Conservation (phyloP, 2,113 vertebrate species). For the Bombycilla garrulus region DNA sequence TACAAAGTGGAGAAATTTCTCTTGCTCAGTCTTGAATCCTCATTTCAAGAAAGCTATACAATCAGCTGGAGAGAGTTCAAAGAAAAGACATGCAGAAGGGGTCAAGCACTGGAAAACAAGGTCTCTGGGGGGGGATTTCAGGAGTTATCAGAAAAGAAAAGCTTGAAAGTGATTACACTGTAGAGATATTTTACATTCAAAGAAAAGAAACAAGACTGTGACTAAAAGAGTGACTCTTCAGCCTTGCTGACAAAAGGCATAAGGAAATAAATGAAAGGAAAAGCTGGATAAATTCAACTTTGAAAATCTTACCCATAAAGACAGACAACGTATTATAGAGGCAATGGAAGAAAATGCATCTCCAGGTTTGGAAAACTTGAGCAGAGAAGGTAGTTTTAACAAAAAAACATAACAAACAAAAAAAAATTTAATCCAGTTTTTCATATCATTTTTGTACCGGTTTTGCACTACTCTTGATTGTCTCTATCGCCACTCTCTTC, state of each 20-base stretch:
- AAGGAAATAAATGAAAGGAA: background rate
- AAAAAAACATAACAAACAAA: background rate
- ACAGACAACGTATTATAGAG: background rate
- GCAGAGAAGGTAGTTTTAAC: background rate
- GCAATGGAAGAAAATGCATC: background rate
- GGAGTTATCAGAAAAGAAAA: background rate
- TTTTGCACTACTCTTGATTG: background rate
- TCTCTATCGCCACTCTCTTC: background rate
- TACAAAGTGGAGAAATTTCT: background rate
- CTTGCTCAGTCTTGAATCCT: background rate
- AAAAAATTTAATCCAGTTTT: background rate
- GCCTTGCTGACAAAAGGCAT: background rate
- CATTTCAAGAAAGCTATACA: background rate
- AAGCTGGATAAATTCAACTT: background rate
- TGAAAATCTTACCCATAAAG: background rate
- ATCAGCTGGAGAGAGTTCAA: background rate
- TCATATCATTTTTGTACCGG: background rate
- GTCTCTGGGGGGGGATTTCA: background rate
- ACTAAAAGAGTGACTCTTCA: background rate
- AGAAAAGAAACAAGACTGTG: background rate
- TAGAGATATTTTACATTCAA: background rate
- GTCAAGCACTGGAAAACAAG: background rate
- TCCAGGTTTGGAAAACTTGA: background rate
- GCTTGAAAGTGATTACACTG: background rate
- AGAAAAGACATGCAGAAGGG: background rate